A percentile compares a stretch with the other conserved stretches of the same genome.
Conservation (phyloP, 2,797 vertebrate species). For the Eulemur mongoz region DNA sequence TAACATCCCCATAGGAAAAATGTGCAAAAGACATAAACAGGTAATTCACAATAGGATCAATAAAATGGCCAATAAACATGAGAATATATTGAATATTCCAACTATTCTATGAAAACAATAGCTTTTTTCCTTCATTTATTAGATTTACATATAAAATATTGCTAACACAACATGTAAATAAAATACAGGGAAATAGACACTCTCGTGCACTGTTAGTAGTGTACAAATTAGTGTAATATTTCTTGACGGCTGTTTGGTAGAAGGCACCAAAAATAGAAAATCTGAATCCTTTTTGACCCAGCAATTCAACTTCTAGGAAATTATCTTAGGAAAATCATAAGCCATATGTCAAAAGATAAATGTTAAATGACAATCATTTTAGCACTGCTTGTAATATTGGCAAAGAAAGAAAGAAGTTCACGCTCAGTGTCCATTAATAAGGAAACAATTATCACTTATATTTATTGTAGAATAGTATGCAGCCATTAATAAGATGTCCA, state of each 20-base stretch:
- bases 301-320: neutral
- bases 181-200: neutral
- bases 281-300: neutral
- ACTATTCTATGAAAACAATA: neutral
- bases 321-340: neutral
- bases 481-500: neutral
- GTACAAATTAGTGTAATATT: neutral
- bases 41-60: conserved; percentile 33
- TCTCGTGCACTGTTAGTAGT: neutral
- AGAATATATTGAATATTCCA: neutral
- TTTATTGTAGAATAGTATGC: neutral
- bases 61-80: neutral
- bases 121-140: neutral
- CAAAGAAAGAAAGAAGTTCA: conserved; percentile 7
- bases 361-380: neutral
- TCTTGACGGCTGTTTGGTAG: neutral
- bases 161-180: neutral
- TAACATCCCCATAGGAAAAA: neutral
- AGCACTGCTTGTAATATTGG: neutral
- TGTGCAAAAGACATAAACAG: neutral
- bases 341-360: neutral
- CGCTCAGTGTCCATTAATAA: neutral
- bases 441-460: neutral
- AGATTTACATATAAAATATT: neutral
- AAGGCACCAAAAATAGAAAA: neutral